Base-by-base conservation (phyloP, 1,140 invertebrate genomes). In the Campoletis sonorensis region DNA sequence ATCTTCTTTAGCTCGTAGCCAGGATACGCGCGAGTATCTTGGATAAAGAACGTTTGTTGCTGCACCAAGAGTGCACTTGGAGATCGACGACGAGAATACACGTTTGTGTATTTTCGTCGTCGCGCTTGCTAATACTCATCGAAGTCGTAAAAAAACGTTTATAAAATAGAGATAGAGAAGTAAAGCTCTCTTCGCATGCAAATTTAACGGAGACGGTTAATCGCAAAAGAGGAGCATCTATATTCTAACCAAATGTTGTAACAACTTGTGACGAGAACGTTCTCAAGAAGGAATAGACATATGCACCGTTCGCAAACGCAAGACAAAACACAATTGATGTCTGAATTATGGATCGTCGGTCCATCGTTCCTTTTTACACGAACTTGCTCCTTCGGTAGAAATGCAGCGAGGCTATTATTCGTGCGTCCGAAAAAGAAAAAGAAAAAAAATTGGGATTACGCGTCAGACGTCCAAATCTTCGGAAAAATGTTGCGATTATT, bases 1-100 rank as follows among this genome's bases (percentile, higher is more conserved):
- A 84, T 84, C 80, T 84, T 79, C 76, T 84, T 81, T 67, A 5
- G 78, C 61, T 45, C 3, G 30, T 33, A 33, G n/a, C n/a, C n/a
- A 37, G 83, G 71, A 73, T 81, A 80, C 70, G 61, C 61, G 70
- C 30, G 30, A 15, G 23, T 7, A 13, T 15, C 23, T 5, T 26
- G 80, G 77, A 83, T 81, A 81, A 81, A 81, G 71, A 83, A 76
- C 80, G 77, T 83, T 81, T 79, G 75, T 58, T 71, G 37, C 49
- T 15, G 67, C 40, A 49, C 51, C 23, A 51, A 70, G 77, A 68
- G 37, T 70, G 76, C 80, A 77, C 80, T 76, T 75, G 70, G 71
- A 64, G 61, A n/a, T 26, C 40, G 40, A 11, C 11, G 40, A 45
- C 40, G 75, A 33, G 51, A 18, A n/a, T 77, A 21, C 49, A 77